Conservation (phyloP, 2,888 invertebrate species). For the Gortyna flavago region DNA sequence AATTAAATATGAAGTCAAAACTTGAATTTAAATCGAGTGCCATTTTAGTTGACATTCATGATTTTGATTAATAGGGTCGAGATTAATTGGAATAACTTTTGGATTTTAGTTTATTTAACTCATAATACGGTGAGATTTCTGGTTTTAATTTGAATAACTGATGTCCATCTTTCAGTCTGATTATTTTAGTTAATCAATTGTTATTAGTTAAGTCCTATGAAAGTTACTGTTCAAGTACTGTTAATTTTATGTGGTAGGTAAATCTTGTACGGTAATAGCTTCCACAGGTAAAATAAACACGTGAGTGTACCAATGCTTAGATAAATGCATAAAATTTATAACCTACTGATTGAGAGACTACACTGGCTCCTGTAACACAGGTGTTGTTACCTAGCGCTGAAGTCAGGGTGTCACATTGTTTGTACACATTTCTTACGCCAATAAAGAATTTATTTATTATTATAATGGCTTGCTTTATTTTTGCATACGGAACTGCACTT, state of each 20-base stretch:
- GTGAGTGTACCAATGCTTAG: background rate
- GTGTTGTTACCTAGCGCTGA: background rate
- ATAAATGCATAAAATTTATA: too few relatives aligned
- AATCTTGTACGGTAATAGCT: background rate
- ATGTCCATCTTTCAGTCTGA: slow-evolving; percentile 2
- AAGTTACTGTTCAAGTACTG: background rate
- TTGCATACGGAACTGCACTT: background rate
- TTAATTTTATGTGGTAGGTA: background rate
- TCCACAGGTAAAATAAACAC: background rate
- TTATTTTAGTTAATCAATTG: slow-evolving; percentile 27
- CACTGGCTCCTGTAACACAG: background rate
- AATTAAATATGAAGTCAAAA: slow-evolving; percentile 53
- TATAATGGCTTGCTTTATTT: background rate
- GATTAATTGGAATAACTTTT: slow-evolving; percentile 50
- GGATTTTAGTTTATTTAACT: slow-evolving; percentile 24
- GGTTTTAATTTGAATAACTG: slow-evolving; percentile 31
- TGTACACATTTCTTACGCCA: background rate
- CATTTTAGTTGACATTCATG: slow-evolving; percentile 49
- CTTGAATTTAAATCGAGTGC: slow-evolving; percentile 51
- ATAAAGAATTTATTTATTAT: background rate
- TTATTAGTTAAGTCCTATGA: background rate
- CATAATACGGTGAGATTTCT: slow-evolving; percentile 11
- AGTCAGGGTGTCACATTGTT: background rate
- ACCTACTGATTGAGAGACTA: background rate
- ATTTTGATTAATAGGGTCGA: slow-evolving; percentile 39